Conservation (phyloP, 2,113 vertebrate genomes). For the Leptosomus discolor region DNA sequence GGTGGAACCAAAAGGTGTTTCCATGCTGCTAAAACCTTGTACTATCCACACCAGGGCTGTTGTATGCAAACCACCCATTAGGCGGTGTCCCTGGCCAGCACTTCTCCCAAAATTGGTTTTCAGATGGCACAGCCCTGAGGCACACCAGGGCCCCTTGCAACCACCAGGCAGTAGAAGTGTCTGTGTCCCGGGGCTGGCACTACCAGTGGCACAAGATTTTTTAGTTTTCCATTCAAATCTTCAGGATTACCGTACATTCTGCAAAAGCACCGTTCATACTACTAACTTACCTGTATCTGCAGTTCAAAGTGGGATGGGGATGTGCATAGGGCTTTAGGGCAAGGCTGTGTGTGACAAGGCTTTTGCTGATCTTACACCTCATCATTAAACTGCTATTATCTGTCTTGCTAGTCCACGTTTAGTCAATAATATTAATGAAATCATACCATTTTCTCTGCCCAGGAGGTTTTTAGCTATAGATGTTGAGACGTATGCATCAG, state of each 20-base stretch:
- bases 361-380: background rate
- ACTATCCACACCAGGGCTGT: background rate
- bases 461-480: background rate
- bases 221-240: background rate
- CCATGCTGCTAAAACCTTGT: background rate
- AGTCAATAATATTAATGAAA: background rate
- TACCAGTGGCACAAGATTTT: background rate
- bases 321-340: background rate
- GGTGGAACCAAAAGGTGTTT: background rate
- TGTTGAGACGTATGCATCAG: background rate
- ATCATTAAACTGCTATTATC: background rate
- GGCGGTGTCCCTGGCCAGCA: rapidly evolving
- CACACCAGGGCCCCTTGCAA: rapidly evolving
- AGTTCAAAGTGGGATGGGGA: background rate
- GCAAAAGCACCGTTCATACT: background rate
- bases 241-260: background rate
- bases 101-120: background rate
- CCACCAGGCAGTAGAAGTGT: background rate
- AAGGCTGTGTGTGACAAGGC: background rate
- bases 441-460: background rate
- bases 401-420: background rate
- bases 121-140: background rate
- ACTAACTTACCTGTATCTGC: background rate
- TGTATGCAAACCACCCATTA: background rate
- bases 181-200: background rate